Base-by-base conservation (phyloP, 2,888 invertebrate genomes). In the Diaperis boleti region DNA sequence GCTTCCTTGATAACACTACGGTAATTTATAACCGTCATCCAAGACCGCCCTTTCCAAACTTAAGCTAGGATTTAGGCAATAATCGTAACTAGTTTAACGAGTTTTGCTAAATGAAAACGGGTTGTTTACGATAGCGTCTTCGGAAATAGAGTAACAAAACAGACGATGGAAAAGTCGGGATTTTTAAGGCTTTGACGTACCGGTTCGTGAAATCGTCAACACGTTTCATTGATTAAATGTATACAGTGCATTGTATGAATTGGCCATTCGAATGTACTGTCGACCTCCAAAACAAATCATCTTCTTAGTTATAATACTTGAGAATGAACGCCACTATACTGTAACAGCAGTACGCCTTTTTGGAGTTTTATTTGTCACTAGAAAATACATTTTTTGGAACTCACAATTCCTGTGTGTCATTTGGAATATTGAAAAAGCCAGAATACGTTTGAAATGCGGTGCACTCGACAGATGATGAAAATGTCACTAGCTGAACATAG, bases 21-120 rank as follows among this genome's bases (percentile, higher is more conserved):
- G 44, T 59, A 59, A 59, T 41, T 59, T 59, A 50, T 59, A 42
- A 35, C 50, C 35, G 50, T 42, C 50, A 20, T 31, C 42, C 20
- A 44, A 29, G 33, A 44, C 20, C 44, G 15, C 18, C 42, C 31
- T 42, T 17, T 33, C 8, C 18, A 11, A 55, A 55, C 42, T 42
- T 31, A n/a, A 39, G 10, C 42, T 20, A 11, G 41, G 42, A 55
- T 41, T 54, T 29, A 31, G 55, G 15, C 31, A 41, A 55, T 31
- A 55, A 55, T 55, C 33, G 33, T 29, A 33, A 44, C 44, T 52
- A 13, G 37, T 52, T 49, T 52, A 52, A 52, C 37, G 52, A 52
- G 52, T 17, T 37, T 35, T 5, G 52, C 52, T 52, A 37, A 52
- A 39, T 52, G 37, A 52, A 52, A 49, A 49, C 49, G 37, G 39